Conservation (phyloP, 2,797 vertebrate genomes). For the Monodelphis domestica region DNA sequence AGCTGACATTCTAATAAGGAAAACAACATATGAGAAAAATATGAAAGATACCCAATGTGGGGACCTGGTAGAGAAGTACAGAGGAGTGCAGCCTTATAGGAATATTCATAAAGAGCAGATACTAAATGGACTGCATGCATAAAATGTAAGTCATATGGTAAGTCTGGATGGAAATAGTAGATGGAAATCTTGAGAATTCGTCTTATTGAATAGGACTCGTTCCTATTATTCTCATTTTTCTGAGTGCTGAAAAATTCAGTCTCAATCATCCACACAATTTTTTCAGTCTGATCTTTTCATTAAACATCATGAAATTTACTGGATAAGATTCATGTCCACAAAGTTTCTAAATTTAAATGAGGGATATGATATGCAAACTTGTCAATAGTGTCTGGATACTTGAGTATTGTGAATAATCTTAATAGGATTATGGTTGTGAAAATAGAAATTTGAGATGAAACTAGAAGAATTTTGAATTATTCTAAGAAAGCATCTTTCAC, state of each 20-base stretch:
- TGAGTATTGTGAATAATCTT: neutral
- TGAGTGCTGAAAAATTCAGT: too few species aligned
- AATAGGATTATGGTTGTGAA: neutral
- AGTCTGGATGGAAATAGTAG: neutral
- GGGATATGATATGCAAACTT: neutral
- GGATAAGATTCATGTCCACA: neutral
- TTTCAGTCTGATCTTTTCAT: neutral
- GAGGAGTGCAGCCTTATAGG: neutral
- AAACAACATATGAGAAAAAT: neutral
- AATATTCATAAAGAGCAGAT: neutral
- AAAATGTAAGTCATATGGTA: neutral
- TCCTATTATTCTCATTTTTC: too few species aligned
- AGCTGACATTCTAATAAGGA: neutral
- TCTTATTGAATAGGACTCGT: neutral
- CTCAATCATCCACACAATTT: too few species aligned
- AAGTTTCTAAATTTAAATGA: neutral
- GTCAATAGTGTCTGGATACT: neutral
- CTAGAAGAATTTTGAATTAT: neutral
- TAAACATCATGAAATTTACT: accelerated
- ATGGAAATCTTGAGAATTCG: neutral
- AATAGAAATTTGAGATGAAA: neutral
- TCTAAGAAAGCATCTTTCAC: neutral
- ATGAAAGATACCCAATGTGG: neutral
- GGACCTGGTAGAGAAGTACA: neutral
- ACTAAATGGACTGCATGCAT: accelerated